Conservation (phyloP, 2,113 vertebrate species). For the Archilochus colubris region DNA sequence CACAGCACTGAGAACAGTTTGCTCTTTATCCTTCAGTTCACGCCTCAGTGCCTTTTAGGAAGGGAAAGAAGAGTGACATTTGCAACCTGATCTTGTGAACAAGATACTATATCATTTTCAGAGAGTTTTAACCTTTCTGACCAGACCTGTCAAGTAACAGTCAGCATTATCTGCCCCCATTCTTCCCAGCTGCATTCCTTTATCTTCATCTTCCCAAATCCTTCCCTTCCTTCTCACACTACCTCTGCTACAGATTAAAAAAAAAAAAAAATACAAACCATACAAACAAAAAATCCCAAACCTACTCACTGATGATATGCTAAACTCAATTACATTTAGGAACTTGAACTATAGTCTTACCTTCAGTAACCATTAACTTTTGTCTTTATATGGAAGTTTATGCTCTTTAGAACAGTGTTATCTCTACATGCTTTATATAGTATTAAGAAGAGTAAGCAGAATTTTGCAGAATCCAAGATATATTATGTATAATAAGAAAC, state of each 20-base stretch:
- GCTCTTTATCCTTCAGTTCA: slow-evolving; percentile 92
- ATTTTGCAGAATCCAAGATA: not conserved
- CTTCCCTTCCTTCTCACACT: not conserved
- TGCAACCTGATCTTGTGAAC: not conserved
- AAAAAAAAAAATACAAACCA: not conserved
- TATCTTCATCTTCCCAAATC: not conserved
- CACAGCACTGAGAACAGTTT: slow-evolving; percentile 84
- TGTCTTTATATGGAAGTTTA: not conserved
- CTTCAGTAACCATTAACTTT: not conserved
- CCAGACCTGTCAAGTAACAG: not conserved
- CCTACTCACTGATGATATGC: not conserved
- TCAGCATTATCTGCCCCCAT: not conserved
- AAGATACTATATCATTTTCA: not conserved
- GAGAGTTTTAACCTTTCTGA: not conserved
- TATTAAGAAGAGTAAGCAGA: not conserved
- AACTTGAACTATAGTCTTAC: not conserved
- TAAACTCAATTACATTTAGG: not conserved
- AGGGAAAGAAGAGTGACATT: slow-evolving; percentile 25
- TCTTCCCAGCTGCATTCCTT: not conserved
- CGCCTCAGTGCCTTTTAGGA: slow-evolving; percentile 82
- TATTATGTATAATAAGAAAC: not conserved
- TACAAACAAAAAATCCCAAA: not conserved
- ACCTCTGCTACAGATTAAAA: not conserved
- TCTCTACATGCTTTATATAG: not conserved
- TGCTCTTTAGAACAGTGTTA: not conserved